phyloP scores from a whole-genome alignment of 1,140 invertebrate species.

The Aleiodes sp. region DNA sequence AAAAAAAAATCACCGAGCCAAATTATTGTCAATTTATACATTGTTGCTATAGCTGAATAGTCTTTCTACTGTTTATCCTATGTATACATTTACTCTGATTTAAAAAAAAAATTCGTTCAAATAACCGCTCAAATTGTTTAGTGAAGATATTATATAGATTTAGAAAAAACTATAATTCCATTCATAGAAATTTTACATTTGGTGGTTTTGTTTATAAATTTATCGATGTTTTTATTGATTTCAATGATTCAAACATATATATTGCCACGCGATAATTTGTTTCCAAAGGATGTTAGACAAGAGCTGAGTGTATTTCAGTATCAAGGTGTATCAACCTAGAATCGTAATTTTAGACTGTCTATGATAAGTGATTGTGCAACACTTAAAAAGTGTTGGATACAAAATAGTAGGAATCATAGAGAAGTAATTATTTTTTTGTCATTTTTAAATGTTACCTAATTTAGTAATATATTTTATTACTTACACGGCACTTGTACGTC shows the following conservation, averaged over 20 bases:
- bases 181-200: slow-evolving; percentile 22
- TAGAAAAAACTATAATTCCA: slow-evolving; percentile 1
- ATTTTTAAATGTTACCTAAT: not conserved
- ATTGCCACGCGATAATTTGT: not conserved
- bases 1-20: slow-evolving; percentile 29
- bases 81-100: not conserved
- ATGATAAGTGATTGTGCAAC: not conserved
- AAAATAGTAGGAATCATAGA: not conserved
- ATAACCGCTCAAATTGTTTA: not conserved
- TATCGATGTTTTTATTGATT: not conserved
- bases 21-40: slow-evolving; percentile 23
- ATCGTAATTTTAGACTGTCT: not conserved
- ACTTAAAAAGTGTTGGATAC: not conserved
- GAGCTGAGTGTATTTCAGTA: not conserved
- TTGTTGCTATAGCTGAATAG: slow-evolving; percentile 20
- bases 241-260: not conserved
- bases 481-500: not conserved
- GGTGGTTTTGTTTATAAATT: slow-evolving; percentile 1
- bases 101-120: not conserved
- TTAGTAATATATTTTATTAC: not conserved
- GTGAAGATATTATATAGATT: not conserved
- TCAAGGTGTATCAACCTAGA: not conserved
- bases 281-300: not conserved
- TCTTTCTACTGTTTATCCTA: slow-evolving; percentile 18
- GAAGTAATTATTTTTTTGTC: slow-evolving; percentile 12